Conservation (phyloP, 2,113 vertebrate species). For the Mormyrus lacerda region DNA sequence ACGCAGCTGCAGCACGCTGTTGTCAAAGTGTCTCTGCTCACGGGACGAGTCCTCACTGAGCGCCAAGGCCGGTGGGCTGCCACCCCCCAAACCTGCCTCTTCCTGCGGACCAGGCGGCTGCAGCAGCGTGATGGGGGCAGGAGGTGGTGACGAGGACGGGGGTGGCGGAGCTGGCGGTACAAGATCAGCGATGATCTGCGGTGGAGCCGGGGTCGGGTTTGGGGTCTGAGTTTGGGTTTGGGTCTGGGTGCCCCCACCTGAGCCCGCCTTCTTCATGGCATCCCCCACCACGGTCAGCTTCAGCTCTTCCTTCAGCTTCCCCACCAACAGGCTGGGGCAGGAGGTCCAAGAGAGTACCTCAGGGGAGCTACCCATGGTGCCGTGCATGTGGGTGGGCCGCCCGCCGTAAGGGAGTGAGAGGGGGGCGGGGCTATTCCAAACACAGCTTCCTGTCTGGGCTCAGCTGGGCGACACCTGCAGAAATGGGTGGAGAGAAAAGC, state of each 20-base stretch:
- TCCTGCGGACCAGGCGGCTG: slow-evolving; percentile 61
- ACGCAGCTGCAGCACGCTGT: slow-evolving; percentile 89
- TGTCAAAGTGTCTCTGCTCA: slow-evolving; percentile 83
- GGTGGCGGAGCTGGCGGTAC: slow-evolving; percentile 43
- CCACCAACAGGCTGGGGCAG: slow-evolving; percentile 69
- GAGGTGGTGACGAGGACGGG: neutral
- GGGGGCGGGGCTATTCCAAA: slow-evolving; percentile 30
- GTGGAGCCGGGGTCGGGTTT: slow-evolving; percentile 49
- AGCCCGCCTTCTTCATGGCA: slow-evolving; percentile 56
- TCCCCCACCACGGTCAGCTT: slow-evolving; percentile 58
- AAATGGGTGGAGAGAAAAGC: neutral
- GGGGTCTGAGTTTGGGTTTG: slow-evolving; percentile 48
- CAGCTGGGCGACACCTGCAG: slow-evolving; percentile 44
- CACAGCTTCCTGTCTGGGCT: slow-evolving; percentile 30
- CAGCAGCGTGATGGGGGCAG: slow-evolving; percentile 32
- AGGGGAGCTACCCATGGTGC: slow-evolving; percentile 90
- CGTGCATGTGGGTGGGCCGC: slow-evolving; percentile 72
- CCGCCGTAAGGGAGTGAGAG: slow-evolving; percentile 18
- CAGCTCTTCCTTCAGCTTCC: slow-evolving; percentile 76
- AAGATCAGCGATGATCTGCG: slow-evolving; percentile 75
- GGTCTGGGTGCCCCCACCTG: slow-evolving; percentile 45
- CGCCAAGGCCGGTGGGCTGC: slow-evolving; percentile 66
- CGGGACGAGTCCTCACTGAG: slow-evolving; percentile 82
- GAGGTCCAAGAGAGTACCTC: slow-evolving; percentile 87
- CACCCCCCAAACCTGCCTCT: slow-evolving; percentile 42